Conservation (phyloP, 2,888 invertebrate genomes). For the Eurytoma adleriae region DNA sequence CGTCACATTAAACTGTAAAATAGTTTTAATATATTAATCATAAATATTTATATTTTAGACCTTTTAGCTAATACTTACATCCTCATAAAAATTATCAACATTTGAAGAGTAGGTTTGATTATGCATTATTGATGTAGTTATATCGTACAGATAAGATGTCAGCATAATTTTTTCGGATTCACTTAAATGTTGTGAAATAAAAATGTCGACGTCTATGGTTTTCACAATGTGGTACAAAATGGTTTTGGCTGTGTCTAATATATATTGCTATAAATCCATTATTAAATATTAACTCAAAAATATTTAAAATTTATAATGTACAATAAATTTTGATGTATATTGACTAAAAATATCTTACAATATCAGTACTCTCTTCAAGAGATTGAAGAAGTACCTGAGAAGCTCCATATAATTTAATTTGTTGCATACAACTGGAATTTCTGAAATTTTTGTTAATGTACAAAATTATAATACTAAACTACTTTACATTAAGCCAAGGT, state of each 20-base stretch:
- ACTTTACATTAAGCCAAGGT: no score
- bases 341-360: not conserved
- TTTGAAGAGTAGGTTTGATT: not conserved
- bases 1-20: not conserved
- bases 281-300: not conserved
- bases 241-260: not conserved
- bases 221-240: not conserved
- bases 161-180: not conserved
- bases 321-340: not conserved
- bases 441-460: not conserved
- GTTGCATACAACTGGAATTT: not conserved
- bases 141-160: not conserved
- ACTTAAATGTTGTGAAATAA: not conserved
- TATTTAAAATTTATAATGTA: not conserved
- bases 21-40: not conserved
- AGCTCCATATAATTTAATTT: constrained; percentile 12
- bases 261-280: not conserved
- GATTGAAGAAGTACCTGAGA: not conserved
- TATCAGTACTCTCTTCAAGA: not conserved
- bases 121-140: not conserved
- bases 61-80: not conserved
- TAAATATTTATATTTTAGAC: not conserved
- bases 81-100: not conserved
- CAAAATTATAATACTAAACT: no score
- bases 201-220: not conserved